Evolutionary conservation across 2,113 vertebrate genomes (phyloP), one percentile per base, ranked within the genome.

Genomic region (Xyrauchen texanus): DNA sequence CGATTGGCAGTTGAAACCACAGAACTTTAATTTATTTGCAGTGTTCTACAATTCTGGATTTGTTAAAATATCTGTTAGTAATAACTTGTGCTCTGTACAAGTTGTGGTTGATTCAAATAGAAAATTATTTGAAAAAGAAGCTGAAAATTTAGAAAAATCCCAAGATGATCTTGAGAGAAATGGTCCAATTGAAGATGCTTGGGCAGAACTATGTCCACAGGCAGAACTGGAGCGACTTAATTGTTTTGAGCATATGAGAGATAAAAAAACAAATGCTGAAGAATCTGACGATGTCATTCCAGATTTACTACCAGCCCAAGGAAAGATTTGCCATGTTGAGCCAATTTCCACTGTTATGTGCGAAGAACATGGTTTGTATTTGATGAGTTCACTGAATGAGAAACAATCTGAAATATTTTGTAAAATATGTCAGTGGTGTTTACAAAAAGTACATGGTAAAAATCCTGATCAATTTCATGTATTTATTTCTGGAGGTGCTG

Each of bases 381-480:
- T 81, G n/a, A n/a, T 81, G 12, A 7, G 15, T 21, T 77, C 80
- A 1, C 45, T 77, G 8, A 81, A 81, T 64, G 45, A 55, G 12
- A 61, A 63, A 15, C 74, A 77, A 16, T 16, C n/a, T 10, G 2
- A 62, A 3, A n/a, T 81, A 15, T 78, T 82, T 10, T 61, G 45
- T 44, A 45, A 45, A 12, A 10, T 65, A 13, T 13, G 42, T 13
- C 63, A 65, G 3, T 65, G 42, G 75, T 78, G 75, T 72, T 47
- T 72, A 7, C 8, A 44, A 46, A 82, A 65, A 64, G 15, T 55
- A 1, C 45, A 7, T 7, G 68, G 75, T 4, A 8, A 66, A 82
- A 72, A 78, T 21, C 45, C 75, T 7, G 13, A 77, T 11, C 75
- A 61, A 6, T 82, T 82, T 71, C n/a, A 78, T 66, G 52, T 73